These are phyloP conservation scores for Hemiprocne comata DNA, from an alignment of 2,113 vertebrate genomes.

Conservation along the genomic window DNA sequence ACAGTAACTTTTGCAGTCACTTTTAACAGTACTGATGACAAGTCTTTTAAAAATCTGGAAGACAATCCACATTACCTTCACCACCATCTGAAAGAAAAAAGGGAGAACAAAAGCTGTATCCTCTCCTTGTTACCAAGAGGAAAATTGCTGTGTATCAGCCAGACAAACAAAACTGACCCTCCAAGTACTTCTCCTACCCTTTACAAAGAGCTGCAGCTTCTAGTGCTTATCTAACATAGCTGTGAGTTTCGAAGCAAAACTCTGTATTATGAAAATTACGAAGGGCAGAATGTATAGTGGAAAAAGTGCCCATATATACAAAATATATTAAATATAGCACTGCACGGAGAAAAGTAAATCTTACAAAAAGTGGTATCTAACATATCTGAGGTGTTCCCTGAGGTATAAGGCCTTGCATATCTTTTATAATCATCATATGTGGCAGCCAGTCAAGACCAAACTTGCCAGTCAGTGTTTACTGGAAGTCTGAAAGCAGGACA, in stretches of 20 bases:
- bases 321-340: background rate
- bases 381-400: background rate
- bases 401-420: background rate
- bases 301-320: background rate
- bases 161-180: background rate
- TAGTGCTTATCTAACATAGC: background rate
- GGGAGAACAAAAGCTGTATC: background rate
- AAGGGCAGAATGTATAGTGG: background rate
- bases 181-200: background rate
- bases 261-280: background rate
- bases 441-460: background rate
- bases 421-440: background rate
- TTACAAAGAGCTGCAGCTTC: background rate
- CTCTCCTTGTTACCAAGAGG: background rate
- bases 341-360: background rate
- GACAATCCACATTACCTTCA: background rate
- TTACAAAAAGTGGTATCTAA: background rate
- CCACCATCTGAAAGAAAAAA: background rate
- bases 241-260: background rate
- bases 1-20: background rate
- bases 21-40: background rate
- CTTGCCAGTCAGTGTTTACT: background rate
- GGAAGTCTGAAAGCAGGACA: background rate
- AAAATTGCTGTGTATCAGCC: background rate
- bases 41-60: background rate